Evolutionary conservation across 2,113 vertebrate genomes (phyloP).

Genomic region (Podarcis muralis): DNA sequence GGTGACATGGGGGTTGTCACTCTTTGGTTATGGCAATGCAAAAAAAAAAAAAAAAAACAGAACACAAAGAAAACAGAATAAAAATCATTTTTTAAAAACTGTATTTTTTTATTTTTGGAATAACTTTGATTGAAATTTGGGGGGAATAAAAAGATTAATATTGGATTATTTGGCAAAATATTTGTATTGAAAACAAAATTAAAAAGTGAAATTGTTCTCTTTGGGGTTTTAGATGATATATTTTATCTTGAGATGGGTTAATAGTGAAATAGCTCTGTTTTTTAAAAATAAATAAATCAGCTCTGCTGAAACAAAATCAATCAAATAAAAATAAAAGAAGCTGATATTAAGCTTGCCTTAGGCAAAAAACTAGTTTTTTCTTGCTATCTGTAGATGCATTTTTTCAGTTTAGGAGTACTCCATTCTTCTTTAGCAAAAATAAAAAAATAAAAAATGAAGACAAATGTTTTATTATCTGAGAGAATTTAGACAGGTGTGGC

Average conservation of each 20-base stretch:
- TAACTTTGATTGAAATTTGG: no score
- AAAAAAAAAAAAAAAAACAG: no score
- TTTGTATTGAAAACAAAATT: neutral
- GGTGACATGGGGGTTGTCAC: no score
- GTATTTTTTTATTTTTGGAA: no score
- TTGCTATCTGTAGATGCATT: neutral
- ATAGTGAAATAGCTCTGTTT: neutral
- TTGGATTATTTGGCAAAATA: neutral
- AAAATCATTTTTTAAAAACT: no score
- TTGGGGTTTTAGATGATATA: neutral
- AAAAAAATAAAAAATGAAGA: neutral
- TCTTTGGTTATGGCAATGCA: no score
- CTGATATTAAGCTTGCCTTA: neutral
- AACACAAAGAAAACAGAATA: no score
- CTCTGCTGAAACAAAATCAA: neutral
- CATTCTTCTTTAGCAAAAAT: neutral
- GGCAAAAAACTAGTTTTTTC: neutral
- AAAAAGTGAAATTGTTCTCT: neutral
- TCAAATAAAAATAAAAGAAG: neutral
- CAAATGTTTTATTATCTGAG: constrained; percentile 24
- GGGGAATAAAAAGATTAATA: no score
- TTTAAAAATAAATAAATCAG: neutral
- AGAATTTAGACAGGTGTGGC: neutral
- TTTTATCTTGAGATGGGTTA: neutral
- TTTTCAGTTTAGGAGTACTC: neutral